Conservation (phyloP, 2,113 vertebrate genomes). For the Bubo scandiacus region DNA sequence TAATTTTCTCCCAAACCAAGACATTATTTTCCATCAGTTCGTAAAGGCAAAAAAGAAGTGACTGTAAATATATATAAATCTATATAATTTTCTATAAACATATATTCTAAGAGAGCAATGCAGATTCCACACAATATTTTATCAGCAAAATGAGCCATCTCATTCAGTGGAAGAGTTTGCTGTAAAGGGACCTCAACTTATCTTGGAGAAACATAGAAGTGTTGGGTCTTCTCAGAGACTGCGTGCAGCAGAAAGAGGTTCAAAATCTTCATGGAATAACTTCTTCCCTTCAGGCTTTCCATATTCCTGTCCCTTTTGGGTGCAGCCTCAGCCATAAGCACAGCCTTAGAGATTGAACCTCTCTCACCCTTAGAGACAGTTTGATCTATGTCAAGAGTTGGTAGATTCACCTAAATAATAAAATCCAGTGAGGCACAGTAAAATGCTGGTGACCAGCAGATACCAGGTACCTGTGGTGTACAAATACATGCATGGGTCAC, state of each 20-base stretch:
- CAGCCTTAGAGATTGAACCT: not conserved
- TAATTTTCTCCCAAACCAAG: not conserved
- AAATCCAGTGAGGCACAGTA: not conserved
- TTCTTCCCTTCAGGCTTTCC: not conserved
- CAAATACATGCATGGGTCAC: accelerated
- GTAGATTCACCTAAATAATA: not conserved
- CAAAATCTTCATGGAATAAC: not conserved
- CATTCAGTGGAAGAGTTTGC: not conserved
- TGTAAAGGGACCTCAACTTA: not conserved
- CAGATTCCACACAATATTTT: not conserved
- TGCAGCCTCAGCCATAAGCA: not conserved
- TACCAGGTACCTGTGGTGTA: accelerated
- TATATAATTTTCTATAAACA: not conserved
- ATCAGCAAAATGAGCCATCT: not conserved
- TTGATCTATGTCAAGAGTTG: not conserved
- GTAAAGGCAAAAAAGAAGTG: not conserved
- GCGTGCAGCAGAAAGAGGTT: not conserved
- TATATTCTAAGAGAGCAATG: not conserved
- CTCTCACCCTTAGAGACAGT: not conserved
- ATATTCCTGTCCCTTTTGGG: not conserved
- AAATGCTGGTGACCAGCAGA: not conserved
- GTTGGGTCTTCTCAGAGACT: not conserved
- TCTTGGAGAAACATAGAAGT: not conserved
- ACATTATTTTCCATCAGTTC: not conserved
- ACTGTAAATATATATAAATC: not conserved